phyloP scores from a whole-genome alignment of 2,113 vertebrate species.

The Odobenus rosmarus region DNA sequence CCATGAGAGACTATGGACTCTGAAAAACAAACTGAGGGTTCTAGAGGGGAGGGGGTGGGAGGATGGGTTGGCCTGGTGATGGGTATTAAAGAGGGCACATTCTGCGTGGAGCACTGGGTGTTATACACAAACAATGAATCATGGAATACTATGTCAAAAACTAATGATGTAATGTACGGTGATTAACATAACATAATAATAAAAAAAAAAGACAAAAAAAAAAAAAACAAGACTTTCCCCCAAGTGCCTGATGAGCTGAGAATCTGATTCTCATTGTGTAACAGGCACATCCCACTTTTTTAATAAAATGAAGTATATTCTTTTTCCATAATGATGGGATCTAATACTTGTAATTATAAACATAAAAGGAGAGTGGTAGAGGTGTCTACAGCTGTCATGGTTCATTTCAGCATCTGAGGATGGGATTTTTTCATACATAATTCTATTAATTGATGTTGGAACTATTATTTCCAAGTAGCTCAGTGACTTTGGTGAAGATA shows the following conservation, averaged over 20 bases:
- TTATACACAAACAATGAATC: no score
- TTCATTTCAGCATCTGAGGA: not conserved
- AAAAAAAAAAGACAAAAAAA: no score
- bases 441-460: not conserved
- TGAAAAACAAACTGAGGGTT: no score
- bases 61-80: no score
- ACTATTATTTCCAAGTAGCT: slow-evolving; percentile 48
- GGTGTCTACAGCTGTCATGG: not conserved
- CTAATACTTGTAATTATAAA: slow-evolving; percentile 1
- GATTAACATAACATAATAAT: no score
- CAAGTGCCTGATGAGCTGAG: not conserved
- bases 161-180: no score
- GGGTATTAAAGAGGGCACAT: no score
- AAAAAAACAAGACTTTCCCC: not conserved
- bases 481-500: slow-evolving; percentile 36
- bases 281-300: not conserved
- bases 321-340: slow-evolving; percentile 27
- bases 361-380: not conserved
- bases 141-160: no score
- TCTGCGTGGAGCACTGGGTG: no score
- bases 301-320: not conserved
- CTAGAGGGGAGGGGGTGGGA: no score
- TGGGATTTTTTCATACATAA: not conserved
- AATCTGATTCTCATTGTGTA: not conserved
- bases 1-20: no score